Evolutionary conservation across 1,140 invertebrate genomes (phyloP).

Genomic region (Ooceraea biroi): DNA sequence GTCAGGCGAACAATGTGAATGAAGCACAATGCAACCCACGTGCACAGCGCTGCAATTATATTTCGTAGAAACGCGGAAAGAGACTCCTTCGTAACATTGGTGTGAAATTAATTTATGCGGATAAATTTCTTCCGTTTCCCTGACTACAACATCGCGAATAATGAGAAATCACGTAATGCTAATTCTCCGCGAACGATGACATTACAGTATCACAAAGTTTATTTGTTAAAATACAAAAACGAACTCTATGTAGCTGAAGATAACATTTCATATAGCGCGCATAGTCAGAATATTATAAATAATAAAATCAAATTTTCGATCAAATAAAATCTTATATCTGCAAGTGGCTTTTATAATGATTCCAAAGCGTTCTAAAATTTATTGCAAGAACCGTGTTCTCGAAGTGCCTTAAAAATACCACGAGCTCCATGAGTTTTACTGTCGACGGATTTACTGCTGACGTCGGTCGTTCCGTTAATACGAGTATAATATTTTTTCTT

Average conservation of each 20-base stretch:
- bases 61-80: conserved; percentile 19
- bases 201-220: not conserved
- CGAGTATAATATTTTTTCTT: not conserved
- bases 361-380: not conserved
- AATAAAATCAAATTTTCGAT: conserved; percentile 24
- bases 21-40: conserved; percentile 27
- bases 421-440: not conserved
- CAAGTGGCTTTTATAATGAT: not conserved
- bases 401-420: not conserved
- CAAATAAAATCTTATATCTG: conserved; percentile 3
- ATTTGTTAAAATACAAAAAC: not conserved
- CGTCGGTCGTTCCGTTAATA: not conserved
- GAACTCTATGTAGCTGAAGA: not conserved
- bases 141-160: not conserved
- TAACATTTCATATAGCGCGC: not conserved
- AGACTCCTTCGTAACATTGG: conserved; percentile 5
- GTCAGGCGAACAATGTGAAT: not conserved
- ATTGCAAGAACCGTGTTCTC: not conserved
- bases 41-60: not conserved
- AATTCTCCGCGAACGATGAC: not conserved
- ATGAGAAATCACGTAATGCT: not conserved
- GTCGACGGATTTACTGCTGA: not conserved
- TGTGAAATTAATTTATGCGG: conserved; percentile 28
- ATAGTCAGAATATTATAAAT: not conserved
- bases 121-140: conserved; percentile 18